phyloP scores from a whole-genome alignment of 2,888 invertebrate species.

The Ichneumoninae sp. region DNA sequence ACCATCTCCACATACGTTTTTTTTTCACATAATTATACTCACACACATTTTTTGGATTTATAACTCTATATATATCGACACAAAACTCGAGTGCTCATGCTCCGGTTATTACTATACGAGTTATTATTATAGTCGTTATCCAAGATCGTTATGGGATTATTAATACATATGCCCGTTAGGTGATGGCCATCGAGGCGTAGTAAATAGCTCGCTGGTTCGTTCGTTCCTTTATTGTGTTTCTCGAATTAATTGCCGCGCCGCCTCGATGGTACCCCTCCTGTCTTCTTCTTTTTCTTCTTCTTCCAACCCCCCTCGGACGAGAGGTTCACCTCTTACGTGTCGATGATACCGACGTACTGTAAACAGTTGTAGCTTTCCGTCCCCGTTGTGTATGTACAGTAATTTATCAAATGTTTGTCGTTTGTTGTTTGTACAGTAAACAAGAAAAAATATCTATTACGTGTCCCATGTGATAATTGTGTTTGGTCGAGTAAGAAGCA shows the following conservation, averaged over 20 bases:
- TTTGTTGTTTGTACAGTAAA: constrained; percentile 36
- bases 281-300: background rate
- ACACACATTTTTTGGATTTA: constrained; percentile 44
- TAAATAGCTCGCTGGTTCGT: constrained; percentile 41
- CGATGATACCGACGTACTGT: constrained; percentile 9
- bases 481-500: constrained; percentile 45
- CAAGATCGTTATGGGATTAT: constrained; percentile 46
- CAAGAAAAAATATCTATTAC: constrained; percentile 46
- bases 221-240: constrained; percentile 39
- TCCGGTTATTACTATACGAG: constrained; percentile 49
- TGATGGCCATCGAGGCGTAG: constrained; percentile 63
- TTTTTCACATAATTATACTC: constrained; percentile 33
- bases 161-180: constrained; percentile 60
- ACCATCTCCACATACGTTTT: constrained; percentile 34
- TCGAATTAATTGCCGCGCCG: constrained; percentile 47
- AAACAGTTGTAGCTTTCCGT: constrained; percentile 14
- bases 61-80: constrained; percentile 47
- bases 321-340: background rate
- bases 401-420: constrained; percentile 33
- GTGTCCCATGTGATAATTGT: constrained; percentile 55
- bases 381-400: constrained; percentile 42
- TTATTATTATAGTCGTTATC: constrained; percentile 48
- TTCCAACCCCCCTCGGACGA: constrained; percentile 11
- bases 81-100: constrained; percentile 61
- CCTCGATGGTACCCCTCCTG: constrained; percentile 39